Conservation (phyloP, 1,140 invertebrate species). For the Zaprionus africanus region DNA sequence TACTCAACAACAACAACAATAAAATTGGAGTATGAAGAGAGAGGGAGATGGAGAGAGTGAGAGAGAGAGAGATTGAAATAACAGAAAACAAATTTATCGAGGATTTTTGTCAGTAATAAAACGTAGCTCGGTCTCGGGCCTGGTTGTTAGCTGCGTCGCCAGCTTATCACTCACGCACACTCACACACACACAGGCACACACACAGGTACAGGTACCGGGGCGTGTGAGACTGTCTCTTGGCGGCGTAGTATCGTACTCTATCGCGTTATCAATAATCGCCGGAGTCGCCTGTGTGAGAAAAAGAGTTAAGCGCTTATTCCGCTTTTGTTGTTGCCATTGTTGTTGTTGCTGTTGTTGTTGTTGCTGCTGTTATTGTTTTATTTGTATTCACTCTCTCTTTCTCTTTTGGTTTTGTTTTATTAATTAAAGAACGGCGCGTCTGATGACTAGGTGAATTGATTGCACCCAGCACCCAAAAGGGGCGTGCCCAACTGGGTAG, state of each 20-base stretch:
- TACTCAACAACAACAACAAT: not conserved
- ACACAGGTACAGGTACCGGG: constrained; percentile 3
- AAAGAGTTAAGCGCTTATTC: constrained; percentile 52
- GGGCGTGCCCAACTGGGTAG: not conserved
- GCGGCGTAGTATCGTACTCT: constrained; percentile 4
- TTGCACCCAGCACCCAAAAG: constrained; percentile 11
- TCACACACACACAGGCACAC: not conserved
- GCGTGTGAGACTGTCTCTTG: constrained; percentile 28
- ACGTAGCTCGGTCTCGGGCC: constrained; percentile 35
- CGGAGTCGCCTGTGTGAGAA: constrained; percentile 13
- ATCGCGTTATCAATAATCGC: constrained; percentile 58
- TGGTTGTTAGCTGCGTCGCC: constrained; percentile 57
- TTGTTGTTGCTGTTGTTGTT: constrained; percentile 3
- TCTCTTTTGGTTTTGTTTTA: constrained; percentile 50
- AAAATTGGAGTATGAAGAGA: not conserved
- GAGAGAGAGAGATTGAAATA: not conserved
- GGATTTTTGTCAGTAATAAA: constrained; percentile 27
- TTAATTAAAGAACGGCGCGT: constrained; percentile 59
- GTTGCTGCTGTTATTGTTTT: constrained; percentile 14
- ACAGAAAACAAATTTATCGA: constrained; percentile 26
- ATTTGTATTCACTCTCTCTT: constrained; percentile 15
- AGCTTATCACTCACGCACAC: constrained; percentile 59
- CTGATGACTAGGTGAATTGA: constrained; percentile 31
- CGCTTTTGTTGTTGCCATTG: constrained; percentile 16
- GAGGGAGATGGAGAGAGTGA: no score